Evolutionary conservation across 2,888 invertebrate species (phyloP), one percentile per base, ranked within the genome.

Genomic region (Seira sanloemensis): DNA sequence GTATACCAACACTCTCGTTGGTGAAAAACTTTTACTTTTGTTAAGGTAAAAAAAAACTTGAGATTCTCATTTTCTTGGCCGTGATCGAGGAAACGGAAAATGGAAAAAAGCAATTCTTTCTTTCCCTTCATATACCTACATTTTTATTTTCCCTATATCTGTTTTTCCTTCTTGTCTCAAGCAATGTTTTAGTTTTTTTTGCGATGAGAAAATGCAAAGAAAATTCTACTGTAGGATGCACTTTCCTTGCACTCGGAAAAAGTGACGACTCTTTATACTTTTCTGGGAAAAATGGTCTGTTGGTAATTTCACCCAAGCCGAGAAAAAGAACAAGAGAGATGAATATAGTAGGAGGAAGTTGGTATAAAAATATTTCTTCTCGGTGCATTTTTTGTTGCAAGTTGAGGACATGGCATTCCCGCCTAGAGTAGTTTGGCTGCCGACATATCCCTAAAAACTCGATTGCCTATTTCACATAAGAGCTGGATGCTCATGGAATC

Each of bases 321-420:
- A 25, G 74, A 54, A 58, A 72, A 78, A 24, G 65, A 58, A n/a
- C 19, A 25, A 24, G 46, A 46, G 27, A n/a, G n/a, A 50, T 50
- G 50, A 50, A 50, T n/a, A n/a, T n/a, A n/a, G n/a, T n/a, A 50
- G 50, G 5, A 50, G 50, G 50, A 50, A 50, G 50, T 50, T n/a
- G 50, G 50, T n/a, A 50, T 50, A 50, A 50, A 50, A 50, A 18
- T 50, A n/a, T 50, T 50, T 16, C 16, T 50, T 50, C 16, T 50
- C 50, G n/a, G 50, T 50, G 50, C 50, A 50, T 50, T 50, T 50
- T 50, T 50, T 50, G 50, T 50, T 50, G 18, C 37, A 62, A 12
- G 4, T 5, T 1, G 25, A 67, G n/a, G 18, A 23, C 54, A 19
- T 50, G 50, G 50, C 50, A 50, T 50, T 2, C 50, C 50, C 50